A percentile compares a stretch with the other conserved stretches of the same genome.
phyloP scores from a whole-genome alignment of 2,113 vertebrate genomes.

The Leptosomus discolor region DNA sequence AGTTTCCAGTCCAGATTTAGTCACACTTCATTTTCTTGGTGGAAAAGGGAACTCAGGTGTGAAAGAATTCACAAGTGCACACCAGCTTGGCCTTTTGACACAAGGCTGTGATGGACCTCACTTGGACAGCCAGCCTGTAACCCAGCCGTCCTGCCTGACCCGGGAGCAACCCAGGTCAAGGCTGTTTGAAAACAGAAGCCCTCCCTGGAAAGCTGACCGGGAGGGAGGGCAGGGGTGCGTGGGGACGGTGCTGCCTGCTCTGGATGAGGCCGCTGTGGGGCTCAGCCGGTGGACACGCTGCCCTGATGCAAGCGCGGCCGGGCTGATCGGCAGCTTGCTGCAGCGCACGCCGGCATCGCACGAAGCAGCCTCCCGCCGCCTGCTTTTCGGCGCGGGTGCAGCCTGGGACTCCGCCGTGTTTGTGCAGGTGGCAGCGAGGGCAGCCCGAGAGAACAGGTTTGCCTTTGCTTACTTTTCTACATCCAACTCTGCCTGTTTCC shows the following conservation, averaged over 20 bases:
- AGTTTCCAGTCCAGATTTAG: neutral
- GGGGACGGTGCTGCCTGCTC: neutral
- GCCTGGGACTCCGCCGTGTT: neutral
- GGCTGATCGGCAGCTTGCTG: neutral
- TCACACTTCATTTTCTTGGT: neutral
- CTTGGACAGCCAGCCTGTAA: neutral
- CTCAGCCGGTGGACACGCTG: rapidly evolving
- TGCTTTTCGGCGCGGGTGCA: neutral
- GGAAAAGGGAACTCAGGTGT: neutral
- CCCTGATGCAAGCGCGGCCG: rapidly evolving
- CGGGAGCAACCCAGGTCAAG: neutral
- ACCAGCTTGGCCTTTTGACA: neutral
- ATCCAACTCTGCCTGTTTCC: neutral
- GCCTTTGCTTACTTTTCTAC: neutral
- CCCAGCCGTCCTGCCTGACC: neutral
- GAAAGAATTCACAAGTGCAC: neutral
- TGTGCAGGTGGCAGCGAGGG: neutral
- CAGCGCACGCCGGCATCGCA: rapidly evolving
- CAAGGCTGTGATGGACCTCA: neutral
- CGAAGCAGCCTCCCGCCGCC: neutral
- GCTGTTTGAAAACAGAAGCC: neutral
- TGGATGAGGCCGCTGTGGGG: neutral
- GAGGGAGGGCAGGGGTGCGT: neutral
- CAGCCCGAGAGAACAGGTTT: neutral
- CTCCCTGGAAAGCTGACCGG: neutral